Conservation (phyloP, 2,113 vertebrate genomes). For the Ailurus styani region DNA sequence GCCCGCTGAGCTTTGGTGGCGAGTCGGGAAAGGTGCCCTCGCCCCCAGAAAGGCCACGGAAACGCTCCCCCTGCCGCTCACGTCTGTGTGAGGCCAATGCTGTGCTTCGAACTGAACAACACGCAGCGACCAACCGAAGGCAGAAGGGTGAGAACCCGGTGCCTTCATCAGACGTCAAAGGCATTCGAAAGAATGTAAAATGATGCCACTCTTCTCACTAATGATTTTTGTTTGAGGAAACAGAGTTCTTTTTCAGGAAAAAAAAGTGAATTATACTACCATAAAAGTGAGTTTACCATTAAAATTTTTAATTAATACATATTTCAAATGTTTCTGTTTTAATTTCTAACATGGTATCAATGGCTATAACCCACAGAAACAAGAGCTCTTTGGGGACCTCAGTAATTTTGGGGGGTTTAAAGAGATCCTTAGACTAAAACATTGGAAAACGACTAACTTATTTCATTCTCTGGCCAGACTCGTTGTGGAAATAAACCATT, state of each 20-base stretch:
- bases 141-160: background rate
- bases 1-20: rapidly evolving
- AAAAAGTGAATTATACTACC: background rate
- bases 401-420: background rate
- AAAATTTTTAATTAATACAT: background rate
- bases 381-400: background rate
- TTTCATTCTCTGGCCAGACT: background rate
- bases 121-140: rapidly evolving
- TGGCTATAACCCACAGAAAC: background rate
- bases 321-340: background rate
- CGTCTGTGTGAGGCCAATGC: background rate
- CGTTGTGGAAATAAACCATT: background rate
- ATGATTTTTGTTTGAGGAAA: background rate
- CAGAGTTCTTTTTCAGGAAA: background rate
- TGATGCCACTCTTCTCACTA: background rate
- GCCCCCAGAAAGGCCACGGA: too few relatives aligned
- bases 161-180: background rate
- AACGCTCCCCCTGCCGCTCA: background rate
- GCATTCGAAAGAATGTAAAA: too few relatives aligned
- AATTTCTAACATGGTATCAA: background rate
- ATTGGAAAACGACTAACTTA: background rate
- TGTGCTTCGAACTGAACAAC: background rate
- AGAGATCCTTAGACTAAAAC: background rate
- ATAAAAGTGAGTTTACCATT: background rate
- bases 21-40: background rate